Evolutionary conservation across 2,113 vertebrate genomes (phyloP).

Genomic region (Pygoscelis antarcticus): DNA sequence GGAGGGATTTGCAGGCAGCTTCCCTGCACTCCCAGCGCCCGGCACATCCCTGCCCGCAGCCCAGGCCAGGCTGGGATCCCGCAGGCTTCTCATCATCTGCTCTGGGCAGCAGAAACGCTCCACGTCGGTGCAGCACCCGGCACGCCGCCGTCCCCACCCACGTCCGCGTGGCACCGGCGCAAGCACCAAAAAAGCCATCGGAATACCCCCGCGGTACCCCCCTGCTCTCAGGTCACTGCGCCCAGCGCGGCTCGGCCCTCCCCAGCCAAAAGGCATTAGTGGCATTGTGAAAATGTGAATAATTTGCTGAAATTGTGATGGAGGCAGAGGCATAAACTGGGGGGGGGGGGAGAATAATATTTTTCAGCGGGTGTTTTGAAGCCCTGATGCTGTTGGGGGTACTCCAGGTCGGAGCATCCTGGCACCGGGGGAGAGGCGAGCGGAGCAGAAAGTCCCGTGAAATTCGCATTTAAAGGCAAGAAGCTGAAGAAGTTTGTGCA

Average conservation of each 20-base stretch:
- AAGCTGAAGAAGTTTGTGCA: neutral
- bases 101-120: neutral
- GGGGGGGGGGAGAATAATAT: neutral
- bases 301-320: neutral
- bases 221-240: neutral
- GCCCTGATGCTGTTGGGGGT: neutral
- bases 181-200: neutral
- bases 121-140: neutral
- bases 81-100: neutral
- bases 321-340: neutral
- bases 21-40: neutral
- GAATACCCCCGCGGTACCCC: neutral
- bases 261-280: neutral
- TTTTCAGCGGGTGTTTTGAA: neutral
- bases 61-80: neutral
- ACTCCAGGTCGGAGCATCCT: neutral
- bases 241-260: neutral
- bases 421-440: neutral
- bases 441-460: neutral
- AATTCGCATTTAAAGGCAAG: neutral
- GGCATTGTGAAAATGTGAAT: neutral
- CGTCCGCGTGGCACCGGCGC: neutral
- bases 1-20: neutral
- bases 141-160: neutral
- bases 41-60: neutral